Conservation (phyloP, 2,113 vertebrate species). For the Vireo altiloquus region DNA sequence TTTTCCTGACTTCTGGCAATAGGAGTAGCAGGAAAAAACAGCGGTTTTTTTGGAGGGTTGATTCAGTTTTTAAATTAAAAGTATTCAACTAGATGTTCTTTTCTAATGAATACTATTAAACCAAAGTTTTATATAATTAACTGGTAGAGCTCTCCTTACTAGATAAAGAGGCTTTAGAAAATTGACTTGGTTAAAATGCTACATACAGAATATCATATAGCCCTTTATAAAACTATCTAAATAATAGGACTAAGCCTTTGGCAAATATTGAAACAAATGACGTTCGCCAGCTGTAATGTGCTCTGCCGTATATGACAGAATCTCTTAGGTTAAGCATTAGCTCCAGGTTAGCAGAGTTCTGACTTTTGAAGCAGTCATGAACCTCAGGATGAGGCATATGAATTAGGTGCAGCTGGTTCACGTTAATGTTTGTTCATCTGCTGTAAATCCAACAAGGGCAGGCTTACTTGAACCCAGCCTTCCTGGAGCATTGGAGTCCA, state of each 20-base stretch:
- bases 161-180: background rate
- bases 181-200: background rate
- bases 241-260: background rate
- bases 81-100: background rate
- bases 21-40: background rate
- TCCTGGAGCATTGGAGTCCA: background rate
- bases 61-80: background rate
- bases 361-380: background rate
- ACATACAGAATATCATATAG: background rate
- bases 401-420: background rate
- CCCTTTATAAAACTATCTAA: background rate
- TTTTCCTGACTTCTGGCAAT: background rate
- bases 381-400: background rate
- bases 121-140: background rate
- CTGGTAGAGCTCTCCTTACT: background rate
- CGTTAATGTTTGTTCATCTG: background rate
- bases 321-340: background rate
- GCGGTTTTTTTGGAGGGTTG: background rate
- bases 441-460: background rate
- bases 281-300: background rate
- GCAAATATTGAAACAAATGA: background rate
- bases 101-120: background rate
- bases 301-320: rapidly evolving
- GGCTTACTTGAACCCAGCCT: background rate
- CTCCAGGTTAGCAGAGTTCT: background rate